Base-by-base conservation (phyloP, 2,797 vertebrate genomes). In the Odontamblyopus lacepedii region DNA sequence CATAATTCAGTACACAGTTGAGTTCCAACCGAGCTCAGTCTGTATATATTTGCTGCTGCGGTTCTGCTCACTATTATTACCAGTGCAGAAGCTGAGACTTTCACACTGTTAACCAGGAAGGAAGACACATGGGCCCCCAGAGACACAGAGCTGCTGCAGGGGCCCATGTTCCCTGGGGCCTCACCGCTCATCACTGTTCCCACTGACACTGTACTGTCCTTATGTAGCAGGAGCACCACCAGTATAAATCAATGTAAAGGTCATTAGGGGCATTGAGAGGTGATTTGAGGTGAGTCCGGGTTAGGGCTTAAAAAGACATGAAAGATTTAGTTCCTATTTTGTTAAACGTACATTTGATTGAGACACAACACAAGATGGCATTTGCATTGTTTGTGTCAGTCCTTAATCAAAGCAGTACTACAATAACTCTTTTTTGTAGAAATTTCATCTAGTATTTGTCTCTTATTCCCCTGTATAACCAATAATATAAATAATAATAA, bases 241-340 rank as follows among this genome's bases (percentile, higher is more conserved):
- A 69, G 53, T 82, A 71, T 83, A 86, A 85, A 91, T 89, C 83
- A 80, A 87, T 90, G 84, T 82, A 60, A 78, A 85, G 75, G 81
- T 76, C 82, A 74, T 85, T 87, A 82, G 75, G 65, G 78, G 73
- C 69, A 67, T 80, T 62, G 68, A 81, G 69, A 78, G 79, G 72
- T 78, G 70, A 71, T 85, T 73, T 75, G 13, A 67, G 66, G 59
- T 32, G 62, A n/a, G 59, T 63, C 48, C 53, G 19, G 75, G 13
- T 48, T 48, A 48, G 44, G 64, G 5, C 53, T 38, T 27, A 26
- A 23, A 65, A 23, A 67, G 26, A 19, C 7, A 12, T 26, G 61
- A 35, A 44, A 27, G 44, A 63, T 0, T 4, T 6, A 11, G 9
- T 26, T 56, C 55, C 7, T 56, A 23, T 56, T 23, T 26, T 23